A percentile compares a stretch with the other conserved stretches of the same genome.
Evolutionary conservation across 2,888 invertebrate genomes (phyloP).

Genomic region (Empis stercorea): DNA sequence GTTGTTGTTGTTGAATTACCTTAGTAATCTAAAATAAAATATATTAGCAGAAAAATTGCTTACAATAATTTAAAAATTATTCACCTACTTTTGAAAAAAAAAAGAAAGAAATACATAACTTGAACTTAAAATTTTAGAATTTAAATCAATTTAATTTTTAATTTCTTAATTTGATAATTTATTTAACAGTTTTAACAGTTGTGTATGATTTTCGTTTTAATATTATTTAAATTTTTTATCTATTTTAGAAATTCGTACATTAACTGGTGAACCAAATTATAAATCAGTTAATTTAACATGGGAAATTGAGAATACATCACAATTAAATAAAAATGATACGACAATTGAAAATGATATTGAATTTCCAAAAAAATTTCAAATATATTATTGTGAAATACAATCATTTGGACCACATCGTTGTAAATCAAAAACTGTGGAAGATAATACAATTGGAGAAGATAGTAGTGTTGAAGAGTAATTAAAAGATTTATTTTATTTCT

Average conservation of each 20-base stretch:
- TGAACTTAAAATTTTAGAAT: no score
- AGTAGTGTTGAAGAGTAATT: slow-evolving; percentile 14
- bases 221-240: background rate
- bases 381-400: slow-evolving; percentile 67
- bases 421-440: slow-evolving; percentile 40
- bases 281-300: slow-evolving; percentile 36
- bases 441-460: slow-evolving; percentile 14
- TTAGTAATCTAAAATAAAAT: no score
- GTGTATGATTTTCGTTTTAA: no score
- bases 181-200: no score
- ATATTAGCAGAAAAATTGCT: no score
- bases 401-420: slow-evolving; percentile 68
- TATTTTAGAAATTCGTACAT: slow-evolving; percentile 31
- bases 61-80: no score
- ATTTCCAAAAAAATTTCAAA: slow-evolving; percentile 48
- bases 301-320: slow-evolving; percentile 33
- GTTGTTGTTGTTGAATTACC: no score
- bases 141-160: no score
- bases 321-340: slow-evolving; percentile 15
- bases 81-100: no score
- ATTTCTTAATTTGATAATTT: no score
- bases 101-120: no score
- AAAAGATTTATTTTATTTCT: slow-evolving; percentile 8
- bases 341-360: slow-evolving; percentile 19
- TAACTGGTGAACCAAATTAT: slow-evolving; percentile 36